phyloP scores from a whole-genome alignment of 1,140 invertebrate genomes.

The Pogonus chalceus region DNA sequence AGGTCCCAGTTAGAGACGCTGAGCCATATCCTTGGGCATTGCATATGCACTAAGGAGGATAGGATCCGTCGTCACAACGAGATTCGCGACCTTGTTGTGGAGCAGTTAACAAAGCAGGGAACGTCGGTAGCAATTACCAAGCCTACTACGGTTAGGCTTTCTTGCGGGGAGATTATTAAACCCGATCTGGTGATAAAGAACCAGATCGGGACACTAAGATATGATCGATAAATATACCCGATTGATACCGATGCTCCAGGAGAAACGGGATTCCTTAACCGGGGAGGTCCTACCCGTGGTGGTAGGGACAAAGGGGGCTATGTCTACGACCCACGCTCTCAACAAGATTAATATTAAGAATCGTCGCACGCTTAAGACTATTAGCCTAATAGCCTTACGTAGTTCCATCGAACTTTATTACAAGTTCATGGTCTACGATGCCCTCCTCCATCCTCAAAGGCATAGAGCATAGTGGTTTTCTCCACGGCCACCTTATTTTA shows the following conservation, averaged over 20 bases:
- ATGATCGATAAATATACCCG: conserved; percentile 20
- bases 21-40: conserved; percentile 22
- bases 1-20: conserved; percentile 20
- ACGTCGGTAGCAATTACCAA: conserved; percentile 13
- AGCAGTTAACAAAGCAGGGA: conserved; percentile 8
- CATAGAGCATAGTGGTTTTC: too few relatives aligned
- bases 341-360: conserved; percentile 18
- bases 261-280: conserved; percentile 2
- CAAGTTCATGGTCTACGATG: conserved; percentile 21
- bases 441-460: too few relatives aligned
- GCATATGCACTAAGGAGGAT: conserved; percentile 18
- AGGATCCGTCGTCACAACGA: conserved; percentile 23
- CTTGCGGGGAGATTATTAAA: conserved; percentile 16
- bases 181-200: conserved; percentile 14
- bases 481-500: too few relatives aligned
- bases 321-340: conserved; percentile 22
- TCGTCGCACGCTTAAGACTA: conserved; percentile 17
- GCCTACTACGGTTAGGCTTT: conserved; percentile 11
- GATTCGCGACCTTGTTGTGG: conserved; percentile 19
- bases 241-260: conserved; percentile 16
- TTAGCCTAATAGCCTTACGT: conserved; percentile 25
- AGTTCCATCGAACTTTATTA: conserved; percentile 27
- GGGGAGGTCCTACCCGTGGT: conserved; percentile 25
- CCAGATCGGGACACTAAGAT: conserved; percentile 14
- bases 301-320: conserved; percentile 27